Evolutionary conservation across 2,888 invertebrate genomes (phyloP).

Genomic region (Pollenia amentaria): DNA sequence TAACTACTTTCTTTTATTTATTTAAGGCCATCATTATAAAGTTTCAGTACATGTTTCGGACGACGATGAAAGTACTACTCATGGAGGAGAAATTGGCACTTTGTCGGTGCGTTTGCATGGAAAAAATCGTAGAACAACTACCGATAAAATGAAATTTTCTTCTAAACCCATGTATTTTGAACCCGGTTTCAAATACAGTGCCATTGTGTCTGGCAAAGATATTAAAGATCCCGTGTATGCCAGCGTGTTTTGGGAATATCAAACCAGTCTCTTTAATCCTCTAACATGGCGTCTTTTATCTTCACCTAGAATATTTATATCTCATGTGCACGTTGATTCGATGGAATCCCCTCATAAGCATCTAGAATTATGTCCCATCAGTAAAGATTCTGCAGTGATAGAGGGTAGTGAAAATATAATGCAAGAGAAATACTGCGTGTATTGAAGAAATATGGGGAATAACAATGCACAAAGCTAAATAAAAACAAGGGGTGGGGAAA

Average conservation of each 20-base stretch:
- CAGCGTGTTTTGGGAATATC: slow-evolving; percentile 91
- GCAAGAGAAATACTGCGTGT: slow-evolving; percentile 79
- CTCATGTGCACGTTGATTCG: slow-evolving; percentile 89
- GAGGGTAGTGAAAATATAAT: slow-evolving; percentile 85
- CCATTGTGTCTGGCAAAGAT: slow-evolving; percentile 88
- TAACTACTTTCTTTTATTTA: no score
- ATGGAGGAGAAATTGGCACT: slow-evolving; percentile 92
- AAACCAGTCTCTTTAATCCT: slow-evolving; percentile 91
- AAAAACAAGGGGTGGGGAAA: not conserved
- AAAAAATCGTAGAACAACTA: slow-evolving; percentile 86
- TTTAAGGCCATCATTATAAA: slow-evolving; percentile 90
- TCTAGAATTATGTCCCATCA: slow-evolving; percentile 88
- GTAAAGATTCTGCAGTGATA: slow-evolving; percentile 88
- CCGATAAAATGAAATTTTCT: slow-evolving; percentile 87
- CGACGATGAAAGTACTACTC: slow-evolving; percentile 88
- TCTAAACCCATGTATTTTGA: slow-evolving; percentile 85
- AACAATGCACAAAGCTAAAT: not conserved
- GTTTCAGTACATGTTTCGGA: slow-evolving; percentile 90
- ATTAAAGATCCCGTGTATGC: slow-evolving; percentile 89
- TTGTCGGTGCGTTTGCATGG: slow-evolving; percentile 89
- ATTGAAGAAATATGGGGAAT: slow-evolving; percentile 9
- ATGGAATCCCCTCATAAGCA: slow-evolving; percentile 87
- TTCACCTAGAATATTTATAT: slow-evolving; percentile 90
- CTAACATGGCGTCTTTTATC: slow-evolving; percentile 92
- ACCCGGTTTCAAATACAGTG: slow-evolving; percentile 89